Evolutionary conservation across 2,888 invertebrate species (phyloP).

Genomic region (Rotaria sp.): DNA sequence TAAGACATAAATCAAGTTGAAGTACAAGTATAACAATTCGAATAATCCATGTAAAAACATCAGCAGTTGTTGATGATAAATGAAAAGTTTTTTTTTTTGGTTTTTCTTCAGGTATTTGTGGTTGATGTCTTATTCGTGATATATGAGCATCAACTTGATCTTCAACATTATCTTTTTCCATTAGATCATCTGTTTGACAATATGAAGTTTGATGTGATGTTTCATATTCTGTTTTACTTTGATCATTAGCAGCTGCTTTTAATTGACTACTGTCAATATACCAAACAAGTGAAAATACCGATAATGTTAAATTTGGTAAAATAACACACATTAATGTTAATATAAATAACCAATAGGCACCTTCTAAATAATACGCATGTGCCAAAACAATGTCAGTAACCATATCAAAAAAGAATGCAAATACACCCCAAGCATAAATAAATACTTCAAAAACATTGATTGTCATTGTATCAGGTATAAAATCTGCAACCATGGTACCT

Average conservation of each 20-base stretch:
- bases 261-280: conserved; percentile 34
- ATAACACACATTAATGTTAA: conserved; percentile 39
- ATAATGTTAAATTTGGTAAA: conserved; percentile 38
- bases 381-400: conserved; percentile 36
- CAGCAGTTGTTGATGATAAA: conserved; percentile 27
- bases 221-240: neutral
- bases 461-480: conserved; percentile 37
- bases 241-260: neutral
- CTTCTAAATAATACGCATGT: conserved; percentile 34
- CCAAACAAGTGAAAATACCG: conserved; percentile 37
- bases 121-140: neutral
- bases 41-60: conserved; percentile 38
- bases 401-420: conserved; percentile 39
- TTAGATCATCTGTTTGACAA: conserved; percentile 15
- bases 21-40: conserved; percentile 35
- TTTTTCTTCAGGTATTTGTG: neutral
- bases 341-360: conserved; percentile 34
- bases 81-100: neutral
- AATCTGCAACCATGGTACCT: neutral
- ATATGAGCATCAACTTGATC: conserved; percentile 20
- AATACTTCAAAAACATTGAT: conserved; percentile 39
- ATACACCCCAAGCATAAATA: conserved; percentile 40
- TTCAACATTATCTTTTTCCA: neutral
- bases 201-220: neutral
- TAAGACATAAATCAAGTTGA: conserved; percentile 37